Evolutionary conservation across 2,888 invertebrate genomes (phyloP).

Genomic region (Amphipoea oculea): DNA sequence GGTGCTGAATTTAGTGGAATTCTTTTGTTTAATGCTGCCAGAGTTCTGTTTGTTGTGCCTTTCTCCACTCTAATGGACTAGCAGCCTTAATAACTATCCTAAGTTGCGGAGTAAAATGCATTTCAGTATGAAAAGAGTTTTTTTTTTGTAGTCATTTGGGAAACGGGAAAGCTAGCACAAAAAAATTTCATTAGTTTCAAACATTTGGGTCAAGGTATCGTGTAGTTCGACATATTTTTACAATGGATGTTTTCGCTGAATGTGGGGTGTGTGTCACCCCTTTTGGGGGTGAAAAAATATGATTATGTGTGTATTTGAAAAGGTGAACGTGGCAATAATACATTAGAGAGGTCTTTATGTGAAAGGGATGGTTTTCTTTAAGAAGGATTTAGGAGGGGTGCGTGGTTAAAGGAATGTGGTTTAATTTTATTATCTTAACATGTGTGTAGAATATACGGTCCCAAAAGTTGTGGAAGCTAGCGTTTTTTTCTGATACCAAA

Average conservation of each 20-base stretch:
- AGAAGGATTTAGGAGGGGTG: conserved; percentile 24
- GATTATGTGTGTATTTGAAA: conserved; percentile 61
- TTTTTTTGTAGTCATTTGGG: conserved; percentile 43
- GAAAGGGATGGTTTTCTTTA: conserved; percentile 40
- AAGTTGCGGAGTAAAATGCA: conserved; percentile 52
- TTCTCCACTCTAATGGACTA: conserved; percentile 5
- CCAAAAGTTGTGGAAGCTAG: background rate
- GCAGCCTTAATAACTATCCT: conserved; percentile 29
- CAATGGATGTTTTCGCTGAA: conserved; percentile 56
- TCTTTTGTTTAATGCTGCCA: background rate
- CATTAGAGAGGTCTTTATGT: conserved; percentile 50
- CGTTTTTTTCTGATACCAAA: background rate
- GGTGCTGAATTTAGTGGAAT: background rate
- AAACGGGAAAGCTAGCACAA: conserved; percentile 29
- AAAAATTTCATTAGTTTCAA: conserved; percentile 60
- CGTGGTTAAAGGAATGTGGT: conserved; percentile 10
- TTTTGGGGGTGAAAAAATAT: conserved; percentile 47
- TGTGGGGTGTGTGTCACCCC: conserved; percentile 58
- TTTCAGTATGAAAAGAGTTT: conserved; percentile 51
- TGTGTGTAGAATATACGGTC: background rate
- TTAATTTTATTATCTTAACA: conserved; percentile 36
- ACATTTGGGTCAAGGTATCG: conserved; percentile 60
- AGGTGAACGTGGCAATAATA: conserved; percentile 63
- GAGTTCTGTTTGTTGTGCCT: background rate
- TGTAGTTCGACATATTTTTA: conserved; percentile 59